Percentiles rank a stretch among this genome's conserved stretches.
These are phyloP conservation scores for Silurus aristotelis DNA, from an alignment of 2,797 vertebrate genomes.

Conservation along the genomic window DNA sequence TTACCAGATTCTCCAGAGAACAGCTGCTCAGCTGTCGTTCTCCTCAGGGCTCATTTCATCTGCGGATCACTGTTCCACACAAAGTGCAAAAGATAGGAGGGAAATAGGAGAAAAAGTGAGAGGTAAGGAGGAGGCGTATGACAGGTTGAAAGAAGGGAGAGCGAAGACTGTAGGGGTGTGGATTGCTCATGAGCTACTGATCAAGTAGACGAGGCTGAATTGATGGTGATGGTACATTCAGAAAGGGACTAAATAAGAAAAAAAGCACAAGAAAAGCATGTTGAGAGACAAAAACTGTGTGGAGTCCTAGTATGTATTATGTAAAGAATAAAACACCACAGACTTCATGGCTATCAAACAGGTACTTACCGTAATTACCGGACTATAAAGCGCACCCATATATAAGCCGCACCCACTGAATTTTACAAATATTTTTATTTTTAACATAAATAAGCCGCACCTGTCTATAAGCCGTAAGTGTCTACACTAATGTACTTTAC, in stretches of 20 bases:
- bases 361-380: no score
- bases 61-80: slow-evolving; percentile 3
- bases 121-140: slow-evolving; percentile 32
- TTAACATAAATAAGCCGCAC: no score
- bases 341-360: not conserved
- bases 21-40: not conserved
- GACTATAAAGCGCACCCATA: no score
- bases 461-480: no score
- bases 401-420: no score
- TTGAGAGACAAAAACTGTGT: not conserved
- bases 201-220: slow-evolving; percentile 24
- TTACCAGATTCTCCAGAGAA: slow-evolving; percentile 35
- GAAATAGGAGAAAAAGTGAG: slow-evolving; percentile 33
- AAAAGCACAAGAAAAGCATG: not conserved
- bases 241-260: slow-evolving; percentile 45
- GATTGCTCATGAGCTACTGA: slow-evolving; percentile 15
- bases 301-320: not conserved
- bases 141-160: not conserved
- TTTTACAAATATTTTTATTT: no score
- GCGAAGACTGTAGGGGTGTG: slow-evolving; percentile 36
- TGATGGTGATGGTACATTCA: slow-evolving; percentile 14
- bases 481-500: no score
- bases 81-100: slow-evolving; percentile 41
- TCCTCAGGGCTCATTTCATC: slow-evolving; percentile 23
- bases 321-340: not conserved